Evolutionary conservation across 2,113 vertebrate genomes (phyloP).

Genomic region (Chaetops frenatus): DNA sequence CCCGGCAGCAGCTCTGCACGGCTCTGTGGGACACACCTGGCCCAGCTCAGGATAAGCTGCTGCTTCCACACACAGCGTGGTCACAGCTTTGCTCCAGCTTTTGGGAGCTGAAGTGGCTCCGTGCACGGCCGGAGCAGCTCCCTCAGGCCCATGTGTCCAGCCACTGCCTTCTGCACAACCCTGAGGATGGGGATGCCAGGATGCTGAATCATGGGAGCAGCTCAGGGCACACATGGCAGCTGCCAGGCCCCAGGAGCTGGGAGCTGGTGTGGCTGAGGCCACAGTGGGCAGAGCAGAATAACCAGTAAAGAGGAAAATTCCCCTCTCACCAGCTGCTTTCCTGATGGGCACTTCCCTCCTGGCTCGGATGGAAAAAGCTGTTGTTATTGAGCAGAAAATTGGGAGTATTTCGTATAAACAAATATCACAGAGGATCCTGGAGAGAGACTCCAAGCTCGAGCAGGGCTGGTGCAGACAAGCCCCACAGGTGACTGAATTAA

Average conservation of each 20-base stretch:
- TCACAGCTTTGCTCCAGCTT: neutral
- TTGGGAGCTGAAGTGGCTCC: neutral
- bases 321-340: neutral
- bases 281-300: neutral
- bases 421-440: neutral
- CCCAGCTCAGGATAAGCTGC: neutral
- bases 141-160: rapidly evolving
- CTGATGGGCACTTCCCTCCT: neutral
- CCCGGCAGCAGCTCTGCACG: neutral
- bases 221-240: neutral
- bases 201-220: neutral
- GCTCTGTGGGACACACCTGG: neutral
- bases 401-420: neutral
- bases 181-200: neutral
- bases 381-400: neutral
- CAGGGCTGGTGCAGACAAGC: neutral
- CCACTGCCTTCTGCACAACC: neutral
- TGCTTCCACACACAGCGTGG: neutral
- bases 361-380: neutral
- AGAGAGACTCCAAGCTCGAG: neutral
- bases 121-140: neutral
- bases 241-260: neutral
- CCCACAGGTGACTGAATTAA: neutral
- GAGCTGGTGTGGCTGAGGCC: neutral
- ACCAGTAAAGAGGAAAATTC: neutral